Conservation (phyloP, 2,113 vertebrate species). For the Epinephelus moara region DNA sequence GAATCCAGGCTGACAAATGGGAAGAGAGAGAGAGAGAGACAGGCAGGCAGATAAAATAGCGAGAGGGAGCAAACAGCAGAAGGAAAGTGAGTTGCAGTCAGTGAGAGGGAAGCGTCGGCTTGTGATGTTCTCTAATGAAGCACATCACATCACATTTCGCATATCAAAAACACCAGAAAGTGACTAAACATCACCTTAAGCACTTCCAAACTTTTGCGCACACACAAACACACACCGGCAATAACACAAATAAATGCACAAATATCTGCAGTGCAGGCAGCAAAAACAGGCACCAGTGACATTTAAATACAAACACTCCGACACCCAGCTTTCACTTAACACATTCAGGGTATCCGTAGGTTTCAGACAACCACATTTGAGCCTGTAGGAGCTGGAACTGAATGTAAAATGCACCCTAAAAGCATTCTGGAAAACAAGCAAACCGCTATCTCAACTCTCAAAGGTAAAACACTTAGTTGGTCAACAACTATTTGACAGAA, state of each 20-base stretch:
- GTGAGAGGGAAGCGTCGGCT: not conserved
- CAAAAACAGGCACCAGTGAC: not conserved
- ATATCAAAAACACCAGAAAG: slow-evolving; percentile 20
- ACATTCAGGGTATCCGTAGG: not conserved
- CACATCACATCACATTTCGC: slow-evolving; percentile 4
- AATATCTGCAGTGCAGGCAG: slow-evolving; percentile 12
- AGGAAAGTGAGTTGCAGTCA: not conserved
- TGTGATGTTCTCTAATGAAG: slow-evolving; percentile 51
- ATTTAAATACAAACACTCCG: slow-evolving; percentile 11
- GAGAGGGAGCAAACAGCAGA: slow-evolving; percentile 7
- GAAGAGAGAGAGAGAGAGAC: not conserved
- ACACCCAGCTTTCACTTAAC: not conserved
- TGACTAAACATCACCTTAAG: slow-evolving; percentile 1
- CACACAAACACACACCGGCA: not conserved
- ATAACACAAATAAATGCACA: not conserved
- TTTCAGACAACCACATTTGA: not conserved
- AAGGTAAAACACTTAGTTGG: not conserved
- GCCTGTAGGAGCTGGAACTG: not conserved
- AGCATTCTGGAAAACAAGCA: not conserved
- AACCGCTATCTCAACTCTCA: not conserved
- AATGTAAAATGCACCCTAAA: not conserved
- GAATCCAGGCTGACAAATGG: not conserved
- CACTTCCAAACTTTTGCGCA: not conserved
- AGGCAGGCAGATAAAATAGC: slow-evolving; percentile 5
- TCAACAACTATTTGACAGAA: not conserved